These are phyloP conservation scores for Tinea pellionella DNA, from an alignment of 2,888 invertebrate genomes.

Conservation along the genomic window DNA sequence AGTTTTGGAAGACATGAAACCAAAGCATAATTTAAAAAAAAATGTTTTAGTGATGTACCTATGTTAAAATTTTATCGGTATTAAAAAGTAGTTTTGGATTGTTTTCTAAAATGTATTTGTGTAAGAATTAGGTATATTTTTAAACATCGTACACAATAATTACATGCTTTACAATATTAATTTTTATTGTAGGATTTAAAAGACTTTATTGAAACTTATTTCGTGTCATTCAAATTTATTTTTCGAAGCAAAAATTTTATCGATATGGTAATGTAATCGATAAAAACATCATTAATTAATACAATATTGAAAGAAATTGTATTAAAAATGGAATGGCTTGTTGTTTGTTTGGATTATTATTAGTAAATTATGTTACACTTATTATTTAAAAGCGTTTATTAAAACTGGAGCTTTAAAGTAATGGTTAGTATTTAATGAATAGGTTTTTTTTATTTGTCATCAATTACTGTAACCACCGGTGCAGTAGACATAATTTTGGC, in stretches of 20 bases:
- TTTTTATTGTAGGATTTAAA: no score
- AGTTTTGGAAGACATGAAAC: no score
- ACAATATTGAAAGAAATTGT: conserved; percentile 33
- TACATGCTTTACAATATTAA: no score
- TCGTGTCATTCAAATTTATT: no score
- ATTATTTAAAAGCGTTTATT: conserved; percentile 20
- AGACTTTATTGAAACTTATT: no score
- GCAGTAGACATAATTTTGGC: not conserved
- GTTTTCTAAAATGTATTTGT: no score
- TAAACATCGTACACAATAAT: no score
- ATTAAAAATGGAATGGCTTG: conserved; percentile 31
- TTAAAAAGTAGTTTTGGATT: no score
- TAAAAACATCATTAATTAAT: conserved; percentile 13
- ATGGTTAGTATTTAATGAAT: conserved; percentile 35
- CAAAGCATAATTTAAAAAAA: no score
- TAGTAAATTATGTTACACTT: conserved; percentile 18
- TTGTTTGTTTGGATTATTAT: conserved; percentile 21
- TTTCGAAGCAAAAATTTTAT: not conserved
- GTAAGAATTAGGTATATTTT: no score
- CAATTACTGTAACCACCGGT: not conserved
- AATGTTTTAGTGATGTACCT: no score
- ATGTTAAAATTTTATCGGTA: no score
- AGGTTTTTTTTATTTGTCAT: not conserved
- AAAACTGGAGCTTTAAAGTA: conserved; percentile 29
- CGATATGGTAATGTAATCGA: not conserved